phyloP scores from a whole-genome alignment of 2,113 vertebrate species.

The Sprattus sprattus region DNA sequence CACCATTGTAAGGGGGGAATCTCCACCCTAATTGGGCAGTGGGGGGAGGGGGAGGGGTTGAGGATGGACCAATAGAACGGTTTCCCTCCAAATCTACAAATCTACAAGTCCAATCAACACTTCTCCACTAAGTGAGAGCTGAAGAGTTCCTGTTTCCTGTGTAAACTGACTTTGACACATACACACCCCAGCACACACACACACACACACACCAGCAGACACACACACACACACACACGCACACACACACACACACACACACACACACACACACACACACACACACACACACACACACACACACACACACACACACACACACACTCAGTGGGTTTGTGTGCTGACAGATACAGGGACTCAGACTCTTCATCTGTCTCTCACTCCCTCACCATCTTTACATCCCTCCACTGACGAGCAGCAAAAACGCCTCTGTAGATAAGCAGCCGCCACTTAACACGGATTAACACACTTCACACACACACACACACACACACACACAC shows the following conservation, averaged over 20 bases:
- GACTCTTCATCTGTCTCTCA: too few species aligned
- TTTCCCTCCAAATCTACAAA: conserved; percentile 37
- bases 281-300: neutral
- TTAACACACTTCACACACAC: conserved; percentile 10
- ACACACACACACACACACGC: neutral
- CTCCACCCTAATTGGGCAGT: too few species aligned
- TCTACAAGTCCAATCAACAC: conserved; percentile 36
- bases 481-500: conserved; percentile 22
- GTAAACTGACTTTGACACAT: conserved; percentile 30
- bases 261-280: neutral
- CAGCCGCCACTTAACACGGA: too few species aligned
- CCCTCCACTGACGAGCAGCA: too few species aligned
- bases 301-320: too few species aligned
- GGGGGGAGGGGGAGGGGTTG: too few species aligned
- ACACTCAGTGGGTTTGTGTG: too few species aligned
- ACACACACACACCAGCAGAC: neutral
- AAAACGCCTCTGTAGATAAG: too few species aligned
- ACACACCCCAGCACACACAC: too few species aligned
- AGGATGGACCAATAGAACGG: conserved; percentile 19
- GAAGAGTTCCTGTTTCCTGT: conserved; percentile 41
- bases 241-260: neutral
- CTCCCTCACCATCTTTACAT: too few species aligned
- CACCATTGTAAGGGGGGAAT: too few species aligned
- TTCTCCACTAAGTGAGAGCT: conserved; percentile 36
- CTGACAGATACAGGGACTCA: too few species aligned